A percentile compares a stretch with the other conserved stretches of the same genome.
Conservation (phyloP, 92 coral and sea anemone genomes). For the Epizoanthus illoricatus region DNA sequence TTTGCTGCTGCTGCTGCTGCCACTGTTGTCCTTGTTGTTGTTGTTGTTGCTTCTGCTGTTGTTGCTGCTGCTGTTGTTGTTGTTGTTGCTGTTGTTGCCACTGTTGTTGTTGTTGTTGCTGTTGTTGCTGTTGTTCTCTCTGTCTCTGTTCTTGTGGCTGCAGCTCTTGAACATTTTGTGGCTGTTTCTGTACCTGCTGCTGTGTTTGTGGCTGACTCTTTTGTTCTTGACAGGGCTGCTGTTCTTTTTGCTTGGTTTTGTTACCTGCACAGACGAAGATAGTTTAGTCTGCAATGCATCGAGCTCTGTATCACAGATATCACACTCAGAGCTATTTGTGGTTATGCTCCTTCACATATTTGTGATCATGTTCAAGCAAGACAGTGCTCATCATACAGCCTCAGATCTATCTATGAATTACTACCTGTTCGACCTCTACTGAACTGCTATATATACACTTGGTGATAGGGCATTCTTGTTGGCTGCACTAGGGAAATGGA, state of each 20-base stretch:
- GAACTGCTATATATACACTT: no score
- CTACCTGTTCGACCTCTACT: no score
- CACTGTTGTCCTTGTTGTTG: not conserved
- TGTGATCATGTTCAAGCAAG: no score
- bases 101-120: not conserved
- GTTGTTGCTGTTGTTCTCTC: not conserved
- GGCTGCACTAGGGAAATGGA: no score
- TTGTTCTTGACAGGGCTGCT: not conserved
- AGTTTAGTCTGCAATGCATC: no score
- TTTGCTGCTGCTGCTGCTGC: not conserved
- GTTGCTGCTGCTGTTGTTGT: conserved; percentile 4
- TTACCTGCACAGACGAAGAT: no score
- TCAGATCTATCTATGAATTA: no score
- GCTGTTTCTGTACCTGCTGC: not conserved
- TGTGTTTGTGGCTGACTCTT: not conserved
- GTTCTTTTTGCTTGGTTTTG: not conserved
- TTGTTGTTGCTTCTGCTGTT: conserved; percentile 14
- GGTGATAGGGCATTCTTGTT: no score
- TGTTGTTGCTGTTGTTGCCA: not conserved
- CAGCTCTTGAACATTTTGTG: not conserved
- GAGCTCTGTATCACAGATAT: no score
- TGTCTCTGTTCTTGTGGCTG: not conserved
- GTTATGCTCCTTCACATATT: no score
- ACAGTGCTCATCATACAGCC: no score
- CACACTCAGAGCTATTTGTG: no score